Evolutionary conservation across 2,797 vertebrate genomes (phyloP), one percentile per base, ranked within the genome.

Genomic region (Hyperoplus lanceolatus): DNA sequence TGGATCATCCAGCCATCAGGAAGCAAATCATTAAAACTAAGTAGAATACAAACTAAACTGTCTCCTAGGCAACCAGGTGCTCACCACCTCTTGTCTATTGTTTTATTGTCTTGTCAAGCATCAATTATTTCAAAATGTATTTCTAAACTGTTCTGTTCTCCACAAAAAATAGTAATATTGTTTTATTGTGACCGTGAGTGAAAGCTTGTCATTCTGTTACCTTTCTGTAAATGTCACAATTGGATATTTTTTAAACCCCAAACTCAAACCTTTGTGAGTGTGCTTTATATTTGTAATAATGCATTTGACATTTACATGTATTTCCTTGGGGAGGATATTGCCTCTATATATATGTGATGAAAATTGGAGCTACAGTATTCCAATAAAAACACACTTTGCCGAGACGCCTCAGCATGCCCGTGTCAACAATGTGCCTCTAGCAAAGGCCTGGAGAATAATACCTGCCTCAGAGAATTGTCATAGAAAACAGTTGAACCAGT

Each of bases 401-500:
- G 6, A 15, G 16, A 3, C 6, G 7, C 42, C 51, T 55, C 65
- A 58, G 62, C 56, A 15, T 63, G 72, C 76, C 70, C 29, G 29
- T 29, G 29, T 60, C 41, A 72, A 57, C 54, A 56, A 73, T 76
- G 29, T 45, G 58, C 70, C 57, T 77, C 5, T 53, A 66, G 41
- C 29, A 29, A 79, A 80, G 73, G 51, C 75, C 79, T 62, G 41
- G 29, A 85, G 76, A 77, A 82, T 82, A 42, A 59, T 29, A 29
- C 70, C 42, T 45, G 50, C 53, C 67, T 74, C 6, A 55, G 12
- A 29, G 39, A 75, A 78, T 75, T 69, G 60, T 75, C 73, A 76
- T 60, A 77, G 73, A 82, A 81, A 87, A 67, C 81, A 82, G 42
- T 51, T 36, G 8, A 53, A 75, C 48, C 43, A 75, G 54, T 59